Conservation (phyloP, 1,140 invertebrate species). For the Aphelenchoides fujianensis region DNA sequence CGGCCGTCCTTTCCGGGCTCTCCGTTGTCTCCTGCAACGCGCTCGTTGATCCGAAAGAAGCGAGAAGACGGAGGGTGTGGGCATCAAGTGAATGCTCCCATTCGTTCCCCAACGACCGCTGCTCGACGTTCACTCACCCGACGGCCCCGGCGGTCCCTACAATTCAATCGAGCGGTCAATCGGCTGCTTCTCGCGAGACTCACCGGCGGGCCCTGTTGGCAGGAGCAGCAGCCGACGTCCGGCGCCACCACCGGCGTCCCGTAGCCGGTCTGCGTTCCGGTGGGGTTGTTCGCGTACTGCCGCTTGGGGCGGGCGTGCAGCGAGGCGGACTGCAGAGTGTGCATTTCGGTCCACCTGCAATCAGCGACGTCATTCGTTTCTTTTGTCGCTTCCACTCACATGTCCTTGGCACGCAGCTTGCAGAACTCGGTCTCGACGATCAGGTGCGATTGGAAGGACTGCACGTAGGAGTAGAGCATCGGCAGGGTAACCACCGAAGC, state of each 20-base stretch:
- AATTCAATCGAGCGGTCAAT: too few species aligned
- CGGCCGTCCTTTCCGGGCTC: constrained; percentile 49
- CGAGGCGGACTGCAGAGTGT: constrained; percentile 36
- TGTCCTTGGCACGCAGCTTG: constrained; percentile 59
- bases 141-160: constrained; percentile 3
- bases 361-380: too few species aligned
- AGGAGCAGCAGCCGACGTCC: constrained; percentile 45
- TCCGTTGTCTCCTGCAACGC: constrained; percentile 36
- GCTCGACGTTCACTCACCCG: neutral
- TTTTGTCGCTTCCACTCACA: too few species aligned
- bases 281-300: constrained; percentile 41
- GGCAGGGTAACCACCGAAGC: constrained; percentile 58
- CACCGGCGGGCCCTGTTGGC: constrained; percentile 59
- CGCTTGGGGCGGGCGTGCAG: constrained; percentile 40
- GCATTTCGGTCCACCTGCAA: constrained; percentile 62
- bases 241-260: constrained; percentile 36
- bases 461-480: constrained; percentile 62
- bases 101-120: neutral
- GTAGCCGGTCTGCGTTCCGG: constrained; percentile 26
- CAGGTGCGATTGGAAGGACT: constrained; percentile 57
- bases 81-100: too few species aligned
- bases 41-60: too few species aligned
- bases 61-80: too few species aligned
- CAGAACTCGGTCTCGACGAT: constrained; percentile 61
- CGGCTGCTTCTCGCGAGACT: too few species aligned